phyloP scores from a whole-genome alignment of 2,888 invertebrate species.

The Priocnemis perturbator region DNA sequence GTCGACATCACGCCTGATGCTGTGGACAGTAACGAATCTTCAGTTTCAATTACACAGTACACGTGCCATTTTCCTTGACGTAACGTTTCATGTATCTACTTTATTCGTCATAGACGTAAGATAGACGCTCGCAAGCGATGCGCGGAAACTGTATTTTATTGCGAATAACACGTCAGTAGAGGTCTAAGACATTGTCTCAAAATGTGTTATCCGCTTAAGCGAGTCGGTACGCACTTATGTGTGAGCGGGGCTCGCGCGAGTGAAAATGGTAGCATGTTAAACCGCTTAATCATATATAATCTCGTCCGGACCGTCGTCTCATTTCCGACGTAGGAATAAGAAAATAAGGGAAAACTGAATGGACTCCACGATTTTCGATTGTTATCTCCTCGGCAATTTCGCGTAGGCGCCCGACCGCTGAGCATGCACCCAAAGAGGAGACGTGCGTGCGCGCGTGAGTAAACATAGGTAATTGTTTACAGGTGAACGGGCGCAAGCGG shows the following conservation, averaged over 20 bases:
- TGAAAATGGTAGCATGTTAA: slow-evolving; percentile 6
- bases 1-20: no score
- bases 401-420: not conserved
- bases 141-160: no score
- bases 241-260: slow-evolving; percentile 14
- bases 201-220: slow-evolving; percentile 1
- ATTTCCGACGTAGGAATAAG: no score
- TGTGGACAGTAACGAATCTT: no score
- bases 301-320: not conserved
- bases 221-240: slow-evolving; percentile 11
- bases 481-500: slow-evolving; percentile 1
- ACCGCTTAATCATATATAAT: slow-evolving; percentile 26
- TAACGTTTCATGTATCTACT: no score
- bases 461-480: slow-evolving; percentile 29
- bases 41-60: no score
- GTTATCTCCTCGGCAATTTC: slow-evolving; percentile 17
- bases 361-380: slow-evolving; percentile 18
- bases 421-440: slow-evolving; percentile 3
- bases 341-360: not conserved
- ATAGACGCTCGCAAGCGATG: no score
- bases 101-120: no score
- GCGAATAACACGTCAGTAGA: no score
- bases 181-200: no score
- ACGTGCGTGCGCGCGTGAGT: slow-evolving; percentile 20
- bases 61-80: no score